Conservation (phyloP, 2,113 vertebrate genomes). For the Odobenus rosmarus region DNA sequence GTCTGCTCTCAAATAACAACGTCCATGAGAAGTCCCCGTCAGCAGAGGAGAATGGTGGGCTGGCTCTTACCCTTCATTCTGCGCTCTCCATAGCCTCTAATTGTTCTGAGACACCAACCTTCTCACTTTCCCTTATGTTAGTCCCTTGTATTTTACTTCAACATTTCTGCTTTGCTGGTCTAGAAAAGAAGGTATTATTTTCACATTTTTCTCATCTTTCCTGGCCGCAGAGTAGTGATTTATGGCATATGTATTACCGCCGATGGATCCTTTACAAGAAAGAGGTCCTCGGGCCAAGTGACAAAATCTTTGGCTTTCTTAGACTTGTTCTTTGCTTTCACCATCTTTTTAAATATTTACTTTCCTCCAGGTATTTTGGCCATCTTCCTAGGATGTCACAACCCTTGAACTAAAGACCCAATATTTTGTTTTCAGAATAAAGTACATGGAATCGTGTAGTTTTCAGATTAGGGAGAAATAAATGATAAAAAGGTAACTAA, state of each 20-base stretch:
- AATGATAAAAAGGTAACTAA: not conserved
- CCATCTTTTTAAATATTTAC: conserved; percentile 7
- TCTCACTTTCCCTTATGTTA: not conserved
- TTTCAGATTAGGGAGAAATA: not conserved
- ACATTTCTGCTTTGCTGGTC: not conserved
- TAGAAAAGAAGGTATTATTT: not conserved
- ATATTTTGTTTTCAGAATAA: not conserved
- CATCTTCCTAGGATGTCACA: not conserved
- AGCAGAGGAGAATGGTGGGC: accelerated
- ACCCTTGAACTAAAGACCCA: not conserved
- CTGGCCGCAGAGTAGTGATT: not conserved
- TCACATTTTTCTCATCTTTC: not conserved
- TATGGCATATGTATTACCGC: not conserved
- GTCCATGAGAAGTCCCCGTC: not conserved
- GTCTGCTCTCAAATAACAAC: not conserved
- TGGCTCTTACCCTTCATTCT: not conserved
- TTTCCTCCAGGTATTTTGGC: not conserved
- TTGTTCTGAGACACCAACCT: not conserved
- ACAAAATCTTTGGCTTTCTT: conserved; percentile 11
- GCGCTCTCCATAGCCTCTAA: not conserved
- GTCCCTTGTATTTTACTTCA: not conserved
- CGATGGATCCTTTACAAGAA: not conserved
- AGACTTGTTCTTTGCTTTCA: not conserved
- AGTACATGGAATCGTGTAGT: not conserved
- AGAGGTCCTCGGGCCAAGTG: not conserved